phyloP scores from a whole-genome alignment of 1,140 invertebrate genomes.

The Nasonia longicornis region DNA sequence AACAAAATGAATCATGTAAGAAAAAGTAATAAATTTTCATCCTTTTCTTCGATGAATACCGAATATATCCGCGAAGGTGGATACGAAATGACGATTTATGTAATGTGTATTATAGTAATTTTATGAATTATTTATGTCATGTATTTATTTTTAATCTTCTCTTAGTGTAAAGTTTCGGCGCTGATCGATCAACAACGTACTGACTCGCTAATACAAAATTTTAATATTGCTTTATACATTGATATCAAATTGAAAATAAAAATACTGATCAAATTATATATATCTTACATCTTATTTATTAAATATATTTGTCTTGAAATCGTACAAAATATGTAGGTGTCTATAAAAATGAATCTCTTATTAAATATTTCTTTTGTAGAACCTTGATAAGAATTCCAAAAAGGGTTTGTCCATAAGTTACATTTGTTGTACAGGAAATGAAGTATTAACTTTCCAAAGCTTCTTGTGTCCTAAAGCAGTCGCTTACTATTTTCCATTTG shows the following conservation, averaged over 20 bases:
- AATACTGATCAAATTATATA: constrained; percentile 57
- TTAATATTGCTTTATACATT: constrained; percentile 70
- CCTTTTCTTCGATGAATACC: constrained; percentile 11
- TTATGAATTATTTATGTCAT: constrained; percentile 66
- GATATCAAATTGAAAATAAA: constrained; percentile 68
- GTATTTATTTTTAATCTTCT: constrained; percentile 67
- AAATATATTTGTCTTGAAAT: constrained; percentile 5
- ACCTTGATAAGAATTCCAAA: background rate
- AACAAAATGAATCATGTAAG: constrained; percentile 33
- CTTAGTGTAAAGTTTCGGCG: constrained; percentile 61
- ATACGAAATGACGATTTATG: constrained; percentile 64
- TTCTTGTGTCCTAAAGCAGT: constrained; percentile 83
- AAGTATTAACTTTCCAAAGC: constrained; percentile 49
- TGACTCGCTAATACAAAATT: constrained; percentile 65
- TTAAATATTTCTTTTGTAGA: background rate
- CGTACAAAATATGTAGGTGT: background rate
- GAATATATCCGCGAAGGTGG: constrained; percentile 37
- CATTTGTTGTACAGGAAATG: background rate
- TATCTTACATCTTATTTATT: constrained; percentile 37
- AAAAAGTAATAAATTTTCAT: constrained; percentile 22
- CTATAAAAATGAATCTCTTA: background rate
- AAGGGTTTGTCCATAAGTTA: background rate
- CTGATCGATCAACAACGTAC: constrained; percentile 65
- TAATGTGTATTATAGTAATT: constrained; percentile 68
- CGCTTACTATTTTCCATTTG: constrained; percentile 90